Evolutionary conservation across 2,888 invertebrate genomes (phyloP).

Genomic region (Busseola fusca): DNA sequence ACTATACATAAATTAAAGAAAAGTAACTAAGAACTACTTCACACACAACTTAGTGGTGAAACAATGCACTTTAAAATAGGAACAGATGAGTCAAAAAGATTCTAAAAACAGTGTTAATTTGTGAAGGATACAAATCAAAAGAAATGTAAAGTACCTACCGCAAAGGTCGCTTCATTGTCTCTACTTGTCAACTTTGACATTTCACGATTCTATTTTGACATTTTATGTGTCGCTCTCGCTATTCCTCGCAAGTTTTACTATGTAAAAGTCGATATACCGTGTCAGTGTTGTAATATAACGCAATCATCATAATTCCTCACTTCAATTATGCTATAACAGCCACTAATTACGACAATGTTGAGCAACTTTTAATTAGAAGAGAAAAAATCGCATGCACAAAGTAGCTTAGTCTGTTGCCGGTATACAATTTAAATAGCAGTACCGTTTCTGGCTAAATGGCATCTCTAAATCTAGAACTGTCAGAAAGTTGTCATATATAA

Average conservation of each 20-base stretch:
- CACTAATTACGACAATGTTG: constrained; percentile 62
- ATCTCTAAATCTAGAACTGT: constrained; percentile 5
- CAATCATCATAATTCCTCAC: constrained; percentile 43
- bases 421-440: constrained; percentile 29
- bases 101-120: constrained; percentile 35
- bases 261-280: constrained; percentile 56
- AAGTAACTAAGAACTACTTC: too few relatives aligned
- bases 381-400: constrained; percentile 49
- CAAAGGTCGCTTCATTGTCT: constrained; percentile 46
- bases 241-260: constrained; percentile 43
- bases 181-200: constrained; percentile 65
- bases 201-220: constrained; percentile 63
- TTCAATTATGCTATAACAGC: constrained; percentile 53
- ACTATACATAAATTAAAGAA: not conserved
- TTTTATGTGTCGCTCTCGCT: constrained; percentile 50
- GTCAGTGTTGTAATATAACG: constrained; percentile 55
- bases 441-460: not conserved
- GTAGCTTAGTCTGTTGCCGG: constrained; percentile 9
- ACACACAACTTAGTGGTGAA: not conserved
- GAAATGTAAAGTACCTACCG: constrained; percentile 28
- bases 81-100: constrained; percentile 25
- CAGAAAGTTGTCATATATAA: constrained; percentile 2
- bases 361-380: constrained; percentile 63
- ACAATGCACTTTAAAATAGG: constrained; percentile 16
- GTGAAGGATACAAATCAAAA: constrained; percentile 37